Percentiles rank a stretch among this genome's conserved stretches.
Evolutionary conservation across 2,113 vertebrate species (phyloP).

Genomic region (Limanda limanda): DNA sequence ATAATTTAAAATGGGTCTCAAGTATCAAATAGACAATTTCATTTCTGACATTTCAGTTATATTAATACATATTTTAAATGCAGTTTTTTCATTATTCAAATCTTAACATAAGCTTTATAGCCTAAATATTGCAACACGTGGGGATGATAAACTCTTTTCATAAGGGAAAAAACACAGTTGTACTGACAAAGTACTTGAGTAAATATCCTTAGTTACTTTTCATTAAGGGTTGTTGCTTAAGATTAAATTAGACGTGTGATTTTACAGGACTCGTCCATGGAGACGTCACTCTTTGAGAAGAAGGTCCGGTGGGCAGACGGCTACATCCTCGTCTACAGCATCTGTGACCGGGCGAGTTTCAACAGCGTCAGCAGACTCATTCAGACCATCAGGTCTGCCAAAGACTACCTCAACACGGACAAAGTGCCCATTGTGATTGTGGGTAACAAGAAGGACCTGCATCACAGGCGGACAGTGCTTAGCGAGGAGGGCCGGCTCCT

Average conservation of each 20-base stretch:
- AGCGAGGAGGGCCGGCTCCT: slow-evolving; percentile 88
- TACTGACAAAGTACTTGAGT: no score
- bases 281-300: slow-evolving; percentile 81
- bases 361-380: slow-evolving; percentile 82
- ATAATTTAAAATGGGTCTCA: neutral
- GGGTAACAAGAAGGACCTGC: slow-evolving; percentile 88
- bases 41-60: no score
- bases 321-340: slow-evolving; percentile 89
- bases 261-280: slow-evolving; percentile 75
- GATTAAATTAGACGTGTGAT: neutral
- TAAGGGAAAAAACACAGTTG: neutral
- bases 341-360: slow-evolving; percentile 90
- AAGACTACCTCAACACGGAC: slow-evolving; percentile 79
- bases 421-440: slow-evolving; percentile 87
- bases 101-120: neutral
- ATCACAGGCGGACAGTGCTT: slow-evolving; percentile 84
- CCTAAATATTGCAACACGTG: neutral
- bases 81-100: neutral
- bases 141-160: no score
- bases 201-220: neutral
- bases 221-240: neutral
- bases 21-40: no score
- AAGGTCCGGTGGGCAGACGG: slow-evolving; percentile 89
- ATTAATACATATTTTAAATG: no score
- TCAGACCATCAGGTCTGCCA: slow-evolving; percentile 84